Conservation (phyloP, 1,140 invertebrate species). For the Nautilus pompilius region DNA sequence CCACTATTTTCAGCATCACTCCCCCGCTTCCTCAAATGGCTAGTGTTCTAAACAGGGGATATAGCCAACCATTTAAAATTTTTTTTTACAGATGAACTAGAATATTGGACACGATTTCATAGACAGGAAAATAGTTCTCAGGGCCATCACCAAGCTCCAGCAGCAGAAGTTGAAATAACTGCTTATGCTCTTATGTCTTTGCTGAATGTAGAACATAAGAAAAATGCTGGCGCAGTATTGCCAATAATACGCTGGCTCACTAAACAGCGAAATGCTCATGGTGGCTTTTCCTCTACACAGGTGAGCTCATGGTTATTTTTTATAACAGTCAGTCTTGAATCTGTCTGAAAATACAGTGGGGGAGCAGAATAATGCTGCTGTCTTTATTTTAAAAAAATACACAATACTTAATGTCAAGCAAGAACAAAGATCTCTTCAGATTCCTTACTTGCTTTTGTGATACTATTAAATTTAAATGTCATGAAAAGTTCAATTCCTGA, state of each 20-base stretch:
- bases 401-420: not conserved
- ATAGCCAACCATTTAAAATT: too few relatives aligned
- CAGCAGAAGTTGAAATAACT: conserved; percentile 83
- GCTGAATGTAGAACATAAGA: conserved; percentile 51
- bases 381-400: not conserved
- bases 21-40: too few relatives aligned
- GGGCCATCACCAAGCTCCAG: conserved; percentile 54
- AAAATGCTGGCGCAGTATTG: conserved; percentile 57
- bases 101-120: conserved; percentile 27
- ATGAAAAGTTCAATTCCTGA: not conserved
- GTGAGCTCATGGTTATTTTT: conserved; percentile 15
- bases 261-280: conserved; percentile 70
- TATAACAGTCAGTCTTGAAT: not conserved
- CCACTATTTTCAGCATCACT: too few relatives aligned
- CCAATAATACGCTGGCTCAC: conserved; percentile 83
- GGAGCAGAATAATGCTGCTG: not conserved
- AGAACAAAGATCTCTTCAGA: not conserved
- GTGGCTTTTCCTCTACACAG: conserved; percentile 76
- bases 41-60: too few relatives aligned
- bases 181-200: conserved; percentile 73
- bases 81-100: conserved; percentile 49
- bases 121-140: conserved; percentile 17
- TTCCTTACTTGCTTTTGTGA: not conserved
- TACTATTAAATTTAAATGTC: not conserved
- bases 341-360: not conserved